phyloP scores from a whole-genome alignment of 1,140 invertebrate species.

The Drosophila leontia region DNA sequence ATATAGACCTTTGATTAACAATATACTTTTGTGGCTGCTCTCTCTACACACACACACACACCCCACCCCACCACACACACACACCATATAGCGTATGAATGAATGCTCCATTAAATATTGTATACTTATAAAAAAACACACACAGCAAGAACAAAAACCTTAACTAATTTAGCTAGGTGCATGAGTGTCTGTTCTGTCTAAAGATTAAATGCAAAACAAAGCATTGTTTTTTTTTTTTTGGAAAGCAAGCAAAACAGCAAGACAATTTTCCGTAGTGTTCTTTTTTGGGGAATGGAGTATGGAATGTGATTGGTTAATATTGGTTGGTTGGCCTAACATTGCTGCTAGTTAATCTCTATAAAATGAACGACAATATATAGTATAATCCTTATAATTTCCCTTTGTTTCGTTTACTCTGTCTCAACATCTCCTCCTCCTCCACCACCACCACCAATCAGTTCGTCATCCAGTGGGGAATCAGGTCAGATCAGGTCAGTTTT shows the following conservation, averaged over 20 bases:
- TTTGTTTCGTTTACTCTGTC: conserved; percentile 47
- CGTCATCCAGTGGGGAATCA: conserved; percentile 58
- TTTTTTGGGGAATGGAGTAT: conserved; percentile 43
- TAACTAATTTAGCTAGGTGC: conserved; percentile 77
- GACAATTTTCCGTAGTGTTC: conserved; percentile 42
- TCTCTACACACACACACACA: conserved; percentile 14
- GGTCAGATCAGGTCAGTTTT: conserved; percentile 44
- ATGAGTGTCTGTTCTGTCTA: conserved; percentile 73
- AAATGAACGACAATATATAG: conserved; percentile 25
- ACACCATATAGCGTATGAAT: conserved; percentile 69
- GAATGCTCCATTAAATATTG: conserved; percentile 57
- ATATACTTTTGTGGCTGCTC: conserved; percentile 50
- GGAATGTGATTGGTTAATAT: conserved; percentile 50
- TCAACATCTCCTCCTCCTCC: conserved; percentile 42
- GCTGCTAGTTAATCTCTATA: conserved; percentile 34
- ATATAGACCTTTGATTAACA: conserved; percentile 47
- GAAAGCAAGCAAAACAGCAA: conserved; percentile 44
- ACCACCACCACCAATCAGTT: conserved; percentile 47
- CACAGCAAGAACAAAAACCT: conserved; percentile 16
- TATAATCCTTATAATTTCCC: conserved; percentile 38
- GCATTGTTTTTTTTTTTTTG: neutral
- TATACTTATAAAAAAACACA: conserved; percentile 28
- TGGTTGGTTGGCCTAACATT: conserved; percentile 36
- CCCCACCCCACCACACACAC: neutral
- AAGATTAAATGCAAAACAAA: conserved; percentile 34